A percentile compares a stretch with the other conserved stretches of the same genome.
Evolutionary conservation across 1,140 invertebrate genomes (phyloP).

Genomic region (Notospermus geniculatus): DNA sequence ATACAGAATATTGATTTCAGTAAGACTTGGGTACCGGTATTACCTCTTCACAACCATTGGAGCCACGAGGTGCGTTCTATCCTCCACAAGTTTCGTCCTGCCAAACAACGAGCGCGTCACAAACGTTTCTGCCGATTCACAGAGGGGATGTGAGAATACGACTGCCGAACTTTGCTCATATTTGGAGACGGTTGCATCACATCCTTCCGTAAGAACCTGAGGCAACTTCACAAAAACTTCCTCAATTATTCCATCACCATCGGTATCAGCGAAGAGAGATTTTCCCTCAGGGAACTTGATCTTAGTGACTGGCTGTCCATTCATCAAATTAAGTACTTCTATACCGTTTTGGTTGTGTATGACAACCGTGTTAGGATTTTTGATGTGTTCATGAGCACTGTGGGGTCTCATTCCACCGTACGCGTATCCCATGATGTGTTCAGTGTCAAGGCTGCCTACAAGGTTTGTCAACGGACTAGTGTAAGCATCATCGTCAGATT

Average conservation of each 20-base stretch:
- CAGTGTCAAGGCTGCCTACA: neutral
- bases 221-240: slow-evolving; percentile 35
- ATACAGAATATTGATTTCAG: neutral
- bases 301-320: slow-evolving; percentile 40
- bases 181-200: slow-evolving; percentile 41
- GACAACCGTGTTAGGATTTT: slow-evolving; percentile 40
- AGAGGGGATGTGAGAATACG: slow-evolving; percentile 36
- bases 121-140: slow-evolving; percentile 36
- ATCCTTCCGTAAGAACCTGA: slow-evolving; percentile 28
- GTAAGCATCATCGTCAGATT: neutral
- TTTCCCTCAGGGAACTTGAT: slow-evolving; percentile 30
- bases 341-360: slow-evolving; percentile 41
- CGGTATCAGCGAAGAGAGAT: slow-evolving; percentile 37
- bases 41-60: neutral
- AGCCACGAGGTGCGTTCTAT: slow-evolving; percentile 34
- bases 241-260: slow-evolving; percentile 38
- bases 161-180: slow-evolving; percentile 38
- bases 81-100: slow-evolving; percentile 43
- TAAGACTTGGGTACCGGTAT: neutral
- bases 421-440: slow-evolving; percentile 43
- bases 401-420: slow-evolving; percentile 50
- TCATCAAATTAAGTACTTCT: slow-evolving; percentile 41
- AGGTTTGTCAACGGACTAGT: slow-evolving; percentile 8
- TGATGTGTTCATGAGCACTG: slow-evolving; percentile 37
- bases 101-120: slow-evolving; percentile 42